Percentiles rank a stretch among this genome's conserved stretches.
These are phyloP conservation scores for Phragmatobia fuliginosa DNA, from an alignment of 2,888 invertebrate species.

Conservation along the genomic window DNA sequence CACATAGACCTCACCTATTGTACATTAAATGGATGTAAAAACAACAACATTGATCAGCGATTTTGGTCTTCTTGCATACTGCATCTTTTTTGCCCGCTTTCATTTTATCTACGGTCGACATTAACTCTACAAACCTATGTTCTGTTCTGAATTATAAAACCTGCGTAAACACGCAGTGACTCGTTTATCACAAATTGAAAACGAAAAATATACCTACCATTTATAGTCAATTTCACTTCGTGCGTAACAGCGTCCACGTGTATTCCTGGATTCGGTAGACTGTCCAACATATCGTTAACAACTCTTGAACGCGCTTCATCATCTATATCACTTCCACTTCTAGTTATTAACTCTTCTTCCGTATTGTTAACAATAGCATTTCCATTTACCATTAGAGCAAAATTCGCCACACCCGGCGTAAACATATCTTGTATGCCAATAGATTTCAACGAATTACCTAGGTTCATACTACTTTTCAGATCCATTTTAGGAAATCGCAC, in stretches of 20 bases:
- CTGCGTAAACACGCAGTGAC: too few relatives aligned
- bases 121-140: too few relatives aligned
- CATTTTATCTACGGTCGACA: too few relatives aligned
- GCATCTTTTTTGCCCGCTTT: too few relatives aligned
- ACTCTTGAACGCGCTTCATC: slow-evolving; percentile 25
- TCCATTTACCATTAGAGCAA: slow-evolving; percentile 87
- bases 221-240: slow-evolving; percentile 88
- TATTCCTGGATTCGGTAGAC: slow-evolving; percentile 86
- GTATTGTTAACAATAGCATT: slow-evolving; percentile 54
- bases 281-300: slow-evolving; percentile 60
- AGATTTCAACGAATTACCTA: slow-evolving; percentile 84
- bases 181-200: background rate
- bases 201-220: slow-evolving; percentile 65
- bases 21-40: too few relatives aligned
- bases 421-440: slow-evolving; percentile 90
- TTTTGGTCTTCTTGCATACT: too few relatives aligned
- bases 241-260: slow-evolving; percentile 88
- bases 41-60: too few relatives aligned
- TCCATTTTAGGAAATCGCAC: slow-evolving; percentile 91
- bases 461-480: slow-evolving; percentile 85
- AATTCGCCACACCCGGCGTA: slow-evolving; percentile 86
- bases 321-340: slow-evolving; percentile 53
- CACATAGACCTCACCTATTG: too few relatives aligned
- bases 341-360: slow-evolving; percentile 62
- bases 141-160: too few relatives aligned